A percentile compares a stretch with the other conserved stretches of the same genome.
Evolutionary conservation across 2,113 vertebrate species (phyloP).

Genomic region (Tragulus kanchil): DNA sequence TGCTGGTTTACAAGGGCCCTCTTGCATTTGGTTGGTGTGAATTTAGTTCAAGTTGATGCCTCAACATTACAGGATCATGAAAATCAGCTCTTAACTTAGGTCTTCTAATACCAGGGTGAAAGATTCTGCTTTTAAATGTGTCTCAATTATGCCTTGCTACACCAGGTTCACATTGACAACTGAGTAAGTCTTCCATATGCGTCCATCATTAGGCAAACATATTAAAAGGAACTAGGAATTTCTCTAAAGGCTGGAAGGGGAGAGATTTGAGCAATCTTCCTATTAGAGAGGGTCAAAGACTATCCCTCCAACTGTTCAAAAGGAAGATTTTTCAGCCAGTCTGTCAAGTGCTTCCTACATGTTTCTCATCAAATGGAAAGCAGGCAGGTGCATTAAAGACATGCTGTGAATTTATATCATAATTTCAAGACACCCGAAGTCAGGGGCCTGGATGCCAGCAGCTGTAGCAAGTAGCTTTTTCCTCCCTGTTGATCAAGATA

Average conservation of each 20-base stretch:
- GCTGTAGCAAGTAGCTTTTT: neutral
- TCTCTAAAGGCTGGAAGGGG: neutral
- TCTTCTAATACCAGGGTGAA: neutral
- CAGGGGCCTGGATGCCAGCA: slow-evolving; percentile 45
- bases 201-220: neutral
- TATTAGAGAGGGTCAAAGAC: slow-evolving; percentile 18
- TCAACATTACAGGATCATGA: neutral
- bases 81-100: neutral
- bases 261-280: neutral
- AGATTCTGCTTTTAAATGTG: neutral
- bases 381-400: slow-evolving; percentile 36
- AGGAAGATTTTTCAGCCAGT: neutral
- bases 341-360: neutral
- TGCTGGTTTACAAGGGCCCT: neutral
- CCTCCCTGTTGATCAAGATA: neutral
- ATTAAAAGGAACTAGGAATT: neutral
- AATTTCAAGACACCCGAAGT: slow-evolving; percentile 52
- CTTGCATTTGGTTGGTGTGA: neutral
- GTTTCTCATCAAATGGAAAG: slow-evolving; percentile 53
- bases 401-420: slow-evolving; percentile 45
- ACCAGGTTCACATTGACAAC: neutral
- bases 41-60: neutral
- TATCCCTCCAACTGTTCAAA: neutral
- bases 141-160: neutral
- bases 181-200: neutral